phyloP scores from a whole-genome alignment of 2,888 invertebrate species.

The Heteromurus nitidus region DNA sequence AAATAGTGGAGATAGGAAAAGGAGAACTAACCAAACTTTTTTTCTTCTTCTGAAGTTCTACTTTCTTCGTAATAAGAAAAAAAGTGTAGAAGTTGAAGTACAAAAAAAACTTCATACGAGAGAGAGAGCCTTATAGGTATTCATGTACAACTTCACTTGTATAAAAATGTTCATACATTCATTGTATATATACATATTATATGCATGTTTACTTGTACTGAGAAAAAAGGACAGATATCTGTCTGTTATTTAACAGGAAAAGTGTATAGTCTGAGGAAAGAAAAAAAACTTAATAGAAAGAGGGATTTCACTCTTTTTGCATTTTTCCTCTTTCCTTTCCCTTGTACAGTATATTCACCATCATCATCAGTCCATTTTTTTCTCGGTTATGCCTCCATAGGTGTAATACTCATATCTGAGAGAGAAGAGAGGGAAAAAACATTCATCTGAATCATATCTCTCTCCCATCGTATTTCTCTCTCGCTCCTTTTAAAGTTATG shows the following conservation, averaged over 20 bases:
- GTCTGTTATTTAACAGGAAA: slow-evolving; percentile 54
- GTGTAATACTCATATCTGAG: not conserved
- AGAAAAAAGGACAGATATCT: slow-evolving; percentile 47
- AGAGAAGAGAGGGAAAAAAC: not conserved
- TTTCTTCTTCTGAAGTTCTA: not conserved
- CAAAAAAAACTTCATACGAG: no score
- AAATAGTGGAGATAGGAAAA: not conserved
- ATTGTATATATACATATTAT: not conserved
- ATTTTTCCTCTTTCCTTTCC: slow-evolving; percentile 23
- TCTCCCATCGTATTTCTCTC: not conserved
- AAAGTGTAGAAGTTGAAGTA: slow-evolving; percentile 1
- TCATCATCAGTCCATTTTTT: slow-evolving; percentile 44
- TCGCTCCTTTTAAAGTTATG: not conserved
- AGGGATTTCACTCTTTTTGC: slow-evolving; percentile 24
- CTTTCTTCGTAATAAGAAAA: slow-evolving; percentile 1
- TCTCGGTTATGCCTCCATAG: no score
- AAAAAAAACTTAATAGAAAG: slow-evolving; percentile 43
- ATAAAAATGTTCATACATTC: not conserved
- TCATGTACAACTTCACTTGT: no score
- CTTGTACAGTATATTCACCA: slow-evolving; percentile 33
- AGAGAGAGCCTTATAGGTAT: no score
- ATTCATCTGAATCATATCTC: not conserved
- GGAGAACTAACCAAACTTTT: not conserved
- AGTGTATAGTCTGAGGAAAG: slow-evolving; percentile 18
- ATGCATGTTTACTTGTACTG: not conserved